Evolutionary conservation across 2,888 invertebrate species (phyloP).

Genomic region (Gymnosoma rotundatum): DNA sequence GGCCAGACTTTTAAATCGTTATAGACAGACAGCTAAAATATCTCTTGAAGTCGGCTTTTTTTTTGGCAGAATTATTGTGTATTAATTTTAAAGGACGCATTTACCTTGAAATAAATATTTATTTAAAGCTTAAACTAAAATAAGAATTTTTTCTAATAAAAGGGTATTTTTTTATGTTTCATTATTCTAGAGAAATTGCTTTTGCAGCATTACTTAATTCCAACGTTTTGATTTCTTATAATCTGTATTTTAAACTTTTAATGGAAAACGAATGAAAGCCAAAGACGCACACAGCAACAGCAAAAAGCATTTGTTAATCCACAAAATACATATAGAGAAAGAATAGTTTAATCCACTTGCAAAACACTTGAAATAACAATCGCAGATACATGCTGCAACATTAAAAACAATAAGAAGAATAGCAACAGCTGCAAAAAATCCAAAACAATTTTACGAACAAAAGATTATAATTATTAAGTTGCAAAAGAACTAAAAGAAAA

Average conservation of each 20-base stretch:
- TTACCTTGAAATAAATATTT: too few species aligned
- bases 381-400: constrained; percentile 36
- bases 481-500: constrained; percentile 9
- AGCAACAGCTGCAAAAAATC: neutral
- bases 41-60: too few species aligned
- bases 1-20: too few species aligned
- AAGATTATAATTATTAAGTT: constrained; percentile 21
- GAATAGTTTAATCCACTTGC: constrained; percentile 63
- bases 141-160: too few species aligned
- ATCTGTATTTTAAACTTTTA: constrained; percentile 41
- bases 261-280: constrained; percentile 27
- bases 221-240: constrained; percentile 49
- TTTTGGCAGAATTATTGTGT: too few species aligned
- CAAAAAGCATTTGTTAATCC: constrained; percentile 23
- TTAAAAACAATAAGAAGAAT: too few species aligned
- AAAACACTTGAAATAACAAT: constrained; percentile 64
- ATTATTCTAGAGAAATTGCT: neutral
- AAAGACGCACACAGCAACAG: neutral
- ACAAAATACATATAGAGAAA: constrained; percentile 10
- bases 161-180: neutral
- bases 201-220: constrained; percentile 49
- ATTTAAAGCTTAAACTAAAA: too few species aligned
- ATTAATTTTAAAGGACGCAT: too few species aligned
- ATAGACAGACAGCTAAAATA: too few species aligned
- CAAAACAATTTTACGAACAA: constrained; percentile 2